Conservation (phyloP, 1,140 invertebrate species). For the Papilio xuthus region DNA sequence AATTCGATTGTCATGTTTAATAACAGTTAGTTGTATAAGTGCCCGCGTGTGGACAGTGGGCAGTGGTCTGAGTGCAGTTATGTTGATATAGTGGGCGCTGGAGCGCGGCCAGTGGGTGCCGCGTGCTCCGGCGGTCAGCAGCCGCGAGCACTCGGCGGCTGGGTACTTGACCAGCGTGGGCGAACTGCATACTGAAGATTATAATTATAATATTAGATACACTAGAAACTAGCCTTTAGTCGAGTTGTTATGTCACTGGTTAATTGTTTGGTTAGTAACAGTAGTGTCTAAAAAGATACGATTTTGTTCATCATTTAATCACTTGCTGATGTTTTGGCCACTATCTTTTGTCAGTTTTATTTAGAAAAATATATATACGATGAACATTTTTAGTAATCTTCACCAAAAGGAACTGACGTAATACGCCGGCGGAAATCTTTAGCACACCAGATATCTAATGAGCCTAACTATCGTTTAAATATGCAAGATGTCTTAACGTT, state of each 20-base stretch:
- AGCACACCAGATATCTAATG: background rate
- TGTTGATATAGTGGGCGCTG: background rate
- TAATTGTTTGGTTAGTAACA: background rate
- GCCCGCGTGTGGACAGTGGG: background rate
- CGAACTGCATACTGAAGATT: background rate
- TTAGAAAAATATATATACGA: no score
- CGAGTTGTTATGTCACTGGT: background rate
- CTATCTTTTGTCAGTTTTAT: no score
- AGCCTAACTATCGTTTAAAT: background rate
- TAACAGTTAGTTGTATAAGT: background rate
- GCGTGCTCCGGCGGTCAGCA: conserved; percentile 10
- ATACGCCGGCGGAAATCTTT: no score
- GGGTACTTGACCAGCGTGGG: conserved; percentile 30
- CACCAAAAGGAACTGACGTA: no score
- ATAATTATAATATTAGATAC: conserved; percentile 7
- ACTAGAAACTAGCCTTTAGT: background rate
- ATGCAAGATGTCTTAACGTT: background rate
- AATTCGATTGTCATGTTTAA: background rate
- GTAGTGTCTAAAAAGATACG: background rate
- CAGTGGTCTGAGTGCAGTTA: background rate
- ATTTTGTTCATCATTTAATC: background rate
- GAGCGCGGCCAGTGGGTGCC: conserved; percentile 15
- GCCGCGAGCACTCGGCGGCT: background rate
- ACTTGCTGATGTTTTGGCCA: background rate
- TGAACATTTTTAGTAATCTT: background rate